These are phyloP conservation scores for Aptenodytes patagonicus DNA, from an alignment of 2,113 vertebrate species.

Conservation along the genomic window DNA sequence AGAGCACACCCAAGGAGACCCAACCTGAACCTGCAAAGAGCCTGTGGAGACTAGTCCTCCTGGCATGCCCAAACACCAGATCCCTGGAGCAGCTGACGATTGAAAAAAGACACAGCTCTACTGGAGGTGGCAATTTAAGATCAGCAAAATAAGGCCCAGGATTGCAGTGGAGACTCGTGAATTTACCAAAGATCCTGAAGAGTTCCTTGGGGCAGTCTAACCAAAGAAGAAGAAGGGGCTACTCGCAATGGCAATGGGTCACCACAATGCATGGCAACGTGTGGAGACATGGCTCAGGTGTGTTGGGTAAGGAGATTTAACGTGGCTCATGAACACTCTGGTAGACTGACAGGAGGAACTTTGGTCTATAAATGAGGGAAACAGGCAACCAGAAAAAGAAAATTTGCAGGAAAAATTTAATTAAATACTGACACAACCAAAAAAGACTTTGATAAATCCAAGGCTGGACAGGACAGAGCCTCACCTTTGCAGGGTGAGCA, in stretches of 20 bases:
- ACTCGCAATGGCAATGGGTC: not conserved
- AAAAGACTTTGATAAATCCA: not conserved
- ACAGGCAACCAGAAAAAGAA: accelerated
- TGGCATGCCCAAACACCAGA: not conserved
- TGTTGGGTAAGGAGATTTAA: not conserved
- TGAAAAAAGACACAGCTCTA: not conserved
- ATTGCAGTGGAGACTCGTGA: not conserved
- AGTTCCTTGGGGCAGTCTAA: not conserved
- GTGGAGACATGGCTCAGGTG: accelerated
- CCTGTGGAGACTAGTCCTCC: not conserved
- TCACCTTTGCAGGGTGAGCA: accelerated
- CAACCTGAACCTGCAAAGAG: not conserved
- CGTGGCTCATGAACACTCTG: accelerated
- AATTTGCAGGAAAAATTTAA: not conserved
- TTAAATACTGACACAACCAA: not conserved
- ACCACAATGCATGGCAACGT: accelerated
- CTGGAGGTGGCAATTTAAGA: not conserved
- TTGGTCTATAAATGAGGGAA: not conserved
- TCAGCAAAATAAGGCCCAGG: not conserved
- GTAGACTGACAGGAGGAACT: not conserved
- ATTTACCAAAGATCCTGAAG: not conserved
- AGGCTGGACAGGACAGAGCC: not conserved
- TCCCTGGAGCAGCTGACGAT: not conserved
- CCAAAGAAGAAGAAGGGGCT: not conserved
- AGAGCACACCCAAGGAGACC: not conserved